Conservation (phyloP, 1,140 invertebrate species). For the Hormaphis cornu region DNA sequence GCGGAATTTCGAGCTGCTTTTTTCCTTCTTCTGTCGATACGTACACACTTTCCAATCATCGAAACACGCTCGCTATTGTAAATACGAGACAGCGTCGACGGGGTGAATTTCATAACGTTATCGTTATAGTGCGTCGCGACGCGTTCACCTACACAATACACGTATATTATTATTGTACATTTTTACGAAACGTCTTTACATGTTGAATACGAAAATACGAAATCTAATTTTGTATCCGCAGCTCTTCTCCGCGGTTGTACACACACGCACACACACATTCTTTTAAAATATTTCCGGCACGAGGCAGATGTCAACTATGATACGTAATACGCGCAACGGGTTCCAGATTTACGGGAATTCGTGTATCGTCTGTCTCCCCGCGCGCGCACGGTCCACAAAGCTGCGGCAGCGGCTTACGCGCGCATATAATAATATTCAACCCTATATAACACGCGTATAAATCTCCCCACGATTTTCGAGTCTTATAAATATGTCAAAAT, state of each 20-base stretch:
- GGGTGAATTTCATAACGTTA: no score
- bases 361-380: not conserved
- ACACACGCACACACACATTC: not conserved
- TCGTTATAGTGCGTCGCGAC: no score
- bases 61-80: no score
- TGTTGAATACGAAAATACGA: conserved; percentile 1
- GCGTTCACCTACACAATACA: no score
- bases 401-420: conserved; percentile 7
- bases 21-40: no score
- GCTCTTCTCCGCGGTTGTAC: not conserved
- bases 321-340: conserved; percentile 28
- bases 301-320: conserved; percentile 26
- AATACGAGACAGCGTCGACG: no score
- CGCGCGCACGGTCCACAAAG: not conserved
- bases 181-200: no score
- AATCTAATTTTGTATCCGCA: conserved; percentile 1
- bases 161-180: no score
- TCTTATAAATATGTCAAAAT: conserved; percentile 32
- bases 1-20: no score
- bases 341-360: conserved; percentile 30
- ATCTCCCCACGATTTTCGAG: conserved; percentile 25
- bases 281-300: conserved; percentile 26
- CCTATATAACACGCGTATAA: not conserved
- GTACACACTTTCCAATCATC: no score
- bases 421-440: not conserved